phyloP scores from a whole-genome alignment of 2,797 vertebrate species.

The Sebastes matsubarae region DNA sequence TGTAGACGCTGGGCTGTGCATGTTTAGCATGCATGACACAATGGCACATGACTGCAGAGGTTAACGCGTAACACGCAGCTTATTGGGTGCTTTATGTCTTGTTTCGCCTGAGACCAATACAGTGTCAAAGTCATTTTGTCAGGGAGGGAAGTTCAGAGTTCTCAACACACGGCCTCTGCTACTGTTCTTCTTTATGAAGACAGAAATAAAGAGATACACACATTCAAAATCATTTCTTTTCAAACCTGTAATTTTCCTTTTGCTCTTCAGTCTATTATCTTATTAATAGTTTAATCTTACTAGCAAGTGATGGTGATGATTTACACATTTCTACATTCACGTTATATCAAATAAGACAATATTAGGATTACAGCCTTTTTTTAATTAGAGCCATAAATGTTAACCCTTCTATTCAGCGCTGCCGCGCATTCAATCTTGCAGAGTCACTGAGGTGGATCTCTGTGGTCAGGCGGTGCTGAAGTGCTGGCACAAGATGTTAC shows the following conservation, averaged over 20 bases:
- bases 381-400: constrained; percentile 22
- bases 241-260: not conserved
- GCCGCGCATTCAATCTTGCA: constrained; percentile 13
- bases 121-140: constrained; percentile 68
- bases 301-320: not conserved
- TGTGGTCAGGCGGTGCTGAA: constrained; percentile 33
- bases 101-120: constrained; percentile 64
- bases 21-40: constrained; percentile 64
- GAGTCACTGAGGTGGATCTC: constrained; percentile 46
- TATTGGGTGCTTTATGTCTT: constrained; percentile 63
- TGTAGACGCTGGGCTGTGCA: constrained; percentile 35
- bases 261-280: not conserved
- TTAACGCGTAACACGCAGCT: constrained; percentile 47
- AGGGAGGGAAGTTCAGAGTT: constrained; percentile 49
- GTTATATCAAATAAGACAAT: not conserved
- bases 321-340: not conserved
- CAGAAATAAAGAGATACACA: constrained; percentile 9
- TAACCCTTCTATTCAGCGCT: not conserved
- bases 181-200: constrained; percentile 2
- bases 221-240: constrained; percentile 6
- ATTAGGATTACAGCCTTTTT: not conserved
- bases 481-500: constrained; percentile 53
- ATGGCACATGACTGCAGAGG: constrained; percentile 60
- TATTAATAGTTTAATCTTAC: not conserved
- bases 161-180: constrained; percentile 14